Evolutionary conservation across 2,888 invertebrate genomes (phyloP), one percentile per base, ranked within the genome.

Genomic region (Caenorhabditis auriculariae): DNA sequence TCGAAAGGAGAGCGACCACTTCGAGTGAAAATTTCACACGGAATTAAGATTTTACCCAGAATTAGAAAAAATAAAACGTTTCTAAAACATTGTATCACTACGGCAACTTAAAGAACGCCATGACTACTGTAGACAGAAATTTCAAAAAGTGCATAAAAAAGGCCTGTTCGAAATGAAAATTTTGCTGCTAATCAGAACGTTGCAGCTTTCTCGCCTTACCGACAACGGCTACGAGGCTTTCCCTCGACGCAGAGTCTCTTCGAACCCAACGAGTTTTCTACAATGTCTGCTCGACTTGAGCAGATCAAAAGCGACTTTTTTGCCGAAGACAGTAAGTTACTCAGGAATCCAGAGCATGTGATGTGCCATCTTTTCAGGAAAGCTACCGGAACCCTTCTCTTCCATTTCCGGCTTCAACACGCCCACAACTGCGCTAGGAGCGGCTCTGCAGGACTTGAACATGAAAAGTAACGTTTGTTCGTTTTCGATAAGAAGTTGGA

Each of bases 361-460:
- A 29, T n/a, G n/a, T n/a, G n/a, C n/a, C n/a, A n/a, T n/a, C n/a
- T n/a, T n/a, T n/a, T n/a, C n/a, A n/a, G n/a, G n/a, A n/a, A n/a
- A n/a, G n/a, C n/a, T 38, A 62, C 28, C 51, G 65, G 68, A 60
- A 37, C 39, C 58, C 6, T 46, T 69, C n/a, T 39, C 59, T 15
- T 59, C 66, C n/a, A 48, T 61, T 19, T 64, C 67, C 38, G 72
- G 72, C 7, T 70, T 70, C 58, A 69, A 69, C 51, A 73, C 73
- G 23, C 73, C 73, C 17, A 69, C 71, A 0, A 71, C 73, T 4
- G 67, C 69, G 0, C 55, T 73, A 1, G 73, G 73, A 23, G 67
- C 60, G 7, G 73, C 69, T 0, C 56, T 73, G 21, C 58, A 69
- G 27, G 69, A 63, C 46, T 37, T 73, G 45, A 56, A 61, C 23